Evolutionary conservation across 2,888 invertebrate species (phyloP), one percentile per base, ranked within the genome.

Genomic region (Aphidoletes aphidimyza): DNA sequence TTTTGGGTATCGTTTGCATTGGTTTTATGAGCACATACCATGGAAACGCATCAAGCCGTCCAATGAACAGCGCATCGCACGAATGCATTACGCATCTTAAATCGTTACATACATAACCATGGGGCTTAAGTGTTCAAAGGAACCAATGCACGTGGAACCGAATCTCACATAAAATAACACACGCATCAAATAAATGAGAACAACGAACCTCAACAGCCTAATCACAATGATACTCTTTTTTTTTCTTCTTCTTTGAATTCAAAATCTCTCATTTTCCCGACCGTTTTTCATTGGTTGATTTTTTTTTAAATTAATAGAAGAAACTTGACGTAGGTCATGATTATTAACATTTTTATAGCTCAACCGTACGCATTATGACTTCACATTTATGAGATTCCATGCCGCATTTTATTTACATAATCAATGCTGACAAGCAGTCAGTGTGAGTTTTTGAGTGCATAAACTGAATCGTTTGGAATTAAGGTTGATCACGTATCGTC

Each of bases 261-360:
- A n/a, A n/a, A n/a, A n/a, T n/a, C n/a, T n/a, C 34, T 69, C 69
- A 69, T 69, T 69, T 69, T 69, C 69, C 14, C 30, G 26, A 17
- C 1, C 26, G 30, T 30, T 69, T 69, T 69, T 30, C 54, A 54
- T 22, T 54, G 54, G 54, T 5, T 26, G 1, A 22, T 54, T 54
- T 54, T n/a, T 69, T 30, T 69, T 69, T 19, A 69, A 69, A 30
- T 69, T 37, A 36, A 81, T 81, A 81, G 81, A 81, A 81, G 81
- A 81, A 81, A 81, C n/a, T 81, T 81, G 81, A 37, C 37, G n/a
- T 81, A 81, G 81, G 81, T 81, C 81, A 81, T 81, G 81, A 6
- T 2, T n/a, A n/a, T n/a, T n/a, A n/a, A n/a, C n/a, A n/a, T n/a
- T 69, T 69, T 69, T 69, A 54, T 14, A 54, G 54, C 30, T 30